Evolutionary conservation across 2,888 invertebrate genomes (phyloP).

Genomic region (Alcis repandata): DNA sequence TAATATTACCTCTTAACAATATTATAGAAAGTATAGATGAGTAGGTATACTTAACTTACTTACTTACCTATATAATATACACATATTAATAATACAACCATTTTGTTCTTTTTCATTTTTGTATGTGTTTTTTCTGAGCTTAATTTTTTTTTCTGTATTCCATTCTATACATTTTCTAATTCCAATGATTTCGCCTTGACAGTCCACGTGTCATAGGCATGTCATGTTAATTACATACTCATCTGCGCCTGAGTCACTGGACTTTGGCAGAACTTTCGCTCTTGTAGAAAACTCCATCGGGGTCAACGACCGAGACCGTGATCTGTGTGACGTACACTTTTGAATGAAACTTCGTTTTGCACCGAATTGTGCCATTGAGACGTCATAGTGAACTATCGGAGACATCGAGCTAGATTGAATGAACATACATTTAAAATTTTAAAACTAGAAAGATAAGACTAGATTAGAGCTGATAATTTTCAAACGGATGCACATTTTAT

Average conservation of each 20-base stretch:
- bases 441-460: too few relatives aligned
- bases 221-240: conserved; percentile 15
- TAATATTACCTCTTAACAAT: too few relatives aligned
- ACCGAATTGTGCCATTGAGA: neutral
- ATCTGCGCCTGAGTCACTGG: conserved; percentile 27
- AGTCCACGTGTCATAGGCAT: conserved; percentile 21
- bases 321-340: conserved; percentile 9
- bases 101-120: neutral
- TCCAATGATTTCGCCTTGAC: conserved; percentile 9
- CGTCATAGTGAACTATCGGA: neutral
- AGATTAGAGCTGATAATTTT: too few relatives aligned
- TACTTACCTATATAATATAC: too few relatives aligned
- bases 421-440: too few relatives aligned
- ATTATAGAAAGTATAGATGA: too few relatives aligned
- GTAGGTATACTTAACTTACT: too few relatives aligned
- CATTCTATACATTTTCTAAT: neutral
- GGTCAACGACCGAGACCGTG: conserved; percentile 31
- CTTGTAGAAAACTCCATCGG: conserved; percentile 24
- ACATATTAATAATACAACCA: too few relatives aligned
- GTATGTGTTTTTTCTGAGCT: neutral
- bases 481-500: too few relatives aligned
- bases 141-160: neutral
- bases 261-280: conserved; percentile 36
- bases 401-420: neutral
- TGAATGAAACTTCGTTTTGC: conserved; percentile 2